These are phyloP conservation scores for Metopolophium dirhodum DNA, from an alignment of 1,140 invertebrate species.

Conservation along the genomic window DNA sequence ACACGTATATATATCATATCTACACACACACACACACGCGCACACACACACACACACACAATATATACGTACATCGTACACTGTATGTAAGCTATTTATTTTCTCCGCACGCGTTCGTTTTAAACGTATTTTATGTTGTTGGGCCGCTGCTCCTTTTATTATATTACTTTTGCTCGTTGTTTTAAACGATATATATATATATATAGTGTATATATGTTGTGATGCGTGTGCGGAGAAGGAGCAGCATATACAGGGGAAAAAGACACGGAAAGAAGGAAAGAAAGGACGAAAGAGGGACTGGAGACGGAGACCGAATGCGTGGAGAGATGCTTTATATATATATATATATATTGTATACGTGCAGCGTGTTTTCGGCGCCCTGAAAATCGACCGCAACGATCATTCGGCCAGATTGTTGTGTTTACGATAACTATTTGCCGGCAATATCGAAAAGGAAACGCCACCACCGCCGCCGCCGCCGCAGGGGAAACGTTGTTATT, in stretches of 20 bases:
- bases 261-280: neutral
- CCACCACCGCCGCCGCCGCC: neutral
- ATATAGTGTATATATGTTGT: neutral
- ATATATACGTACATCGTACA: neutral
- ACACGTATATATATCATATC: neutral
- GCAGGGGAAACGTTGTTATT: slow-evolving; percentile 39
- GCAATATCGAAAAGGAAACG: slow-evolving; percentile 38
- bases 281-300: neutral
- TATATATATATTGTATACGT: neutral
- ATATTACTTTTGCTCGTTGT: slow-evolving; percentile 53
- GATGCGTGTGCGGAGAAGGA: neutral
- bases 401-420: slow-evolving; percentile 52
- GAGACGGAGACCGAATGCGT: neutral
- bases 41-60: neutral
- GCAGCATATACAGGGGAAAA: neutral
- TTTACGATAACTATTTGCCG: slow-evolving; percentile 47
- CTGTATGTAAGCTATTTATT: slow-evolving; percentile 53
- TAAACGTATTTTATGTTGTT: slow-evolving; percentile 54
- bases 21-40: neutral
- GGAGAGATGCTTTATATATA: neutral
- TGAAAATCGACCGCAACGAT: slow-evolving; percentile 53
- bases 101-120: slow-evolving; percentile 53
- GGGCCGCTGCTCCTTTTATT: slow-evolving; percentile 45
- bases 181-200: slow-evolving; percentile 52
- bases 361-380: slow-evolving; percentile 33